phyloP scores from a whole-genome alignment of 2,113 vertebrate species.

The Lagopus leucura region DNA sequence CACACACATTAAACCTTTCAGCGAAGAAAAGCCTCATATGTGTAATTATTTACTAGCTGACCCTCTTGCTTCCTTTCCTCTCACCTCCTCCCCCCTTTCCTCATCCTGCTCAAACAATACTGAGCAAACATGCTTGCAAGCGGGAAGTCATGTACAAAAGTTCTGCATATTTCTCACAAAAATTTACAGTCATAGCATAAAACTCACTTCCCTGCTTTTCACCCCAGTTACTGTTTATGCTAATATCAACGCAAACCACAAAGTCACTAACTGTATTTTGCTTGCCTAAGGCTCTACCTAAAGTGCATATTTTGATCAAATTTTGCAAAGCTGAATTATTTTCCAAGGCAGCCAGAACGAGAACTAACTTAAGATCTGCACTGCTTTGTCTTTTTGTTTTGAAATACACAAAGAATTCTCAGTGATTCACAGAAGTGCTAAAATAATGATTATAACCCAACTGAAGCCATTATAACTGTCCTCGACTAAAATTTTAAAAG shows the following conservation, averaged over 20 bases:
- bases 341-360: neutral
- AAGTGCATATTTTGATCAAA: conserved; percentile 8
- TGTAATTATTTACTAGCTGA: conserved; percentile 24
- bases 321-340: neutral
- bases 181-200: neutral
- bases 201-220: neutral
- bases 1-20: neutral
- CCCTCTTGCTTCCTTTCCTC: neutral
- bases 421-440: neutral
- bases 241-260: conserved; percentile 19
- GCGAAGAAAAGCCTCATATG: neutral
- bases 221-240: neutral
- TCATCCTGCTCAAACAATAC: neutral
- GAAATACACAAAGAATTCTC: neutral
- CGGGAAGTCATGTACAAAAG: neutral
- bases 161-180: neutral
- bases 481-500: neutral
- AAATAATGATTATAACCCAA: neutral
- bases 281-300: neutral
- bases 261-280: neutral
- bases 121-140: neutral
- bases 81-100: neutral
- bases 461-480: neutral
- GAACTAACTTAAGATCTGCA: neutral
- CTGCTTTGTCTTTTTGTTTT: neutral